Evolutionary conservation across 92 coral and sea anemone genomes (phyloP), one percentile per base, ranked within the genome.

Genomic region (Zoanthus gigantus): DNA sequence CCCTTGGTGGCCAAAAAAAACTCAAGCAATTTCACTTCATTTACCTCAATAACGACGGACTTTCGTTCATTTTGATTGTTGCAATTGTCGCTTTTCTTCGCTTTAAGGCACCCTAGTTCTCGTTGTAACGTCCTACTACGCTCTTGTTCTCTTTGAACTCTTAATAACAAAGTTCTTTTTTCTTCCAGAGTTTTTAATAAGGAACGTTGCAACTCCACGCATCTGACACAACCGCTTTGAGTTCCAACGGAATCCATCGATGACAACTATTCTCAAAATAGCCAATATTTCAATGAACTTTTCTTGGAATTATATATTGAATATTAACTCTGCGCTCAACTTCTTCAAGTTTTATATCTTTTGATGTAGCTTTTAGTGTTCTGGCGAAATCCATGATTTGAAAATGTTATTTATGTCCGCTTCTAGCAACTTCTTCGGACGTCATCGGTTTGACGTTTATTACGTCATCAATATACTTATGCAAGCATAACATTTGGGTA

Each of bases 71-170:
- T 58, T 10, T 3, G 3, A 11, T 32, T 67, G 46, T 45, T 44
- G 13, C 54, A 65, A 6, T 14, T 28, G 83, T 88, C 94, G 18
- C 88, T 74, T 42, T 88, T 90, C 57, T 74, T 78, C 56, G 66
- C 85, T 63, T 79, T 84, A 53, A 57, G 71, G 28, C 86, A 79
- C 68, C 91, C 98, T 46, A 89, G 79, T 71, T 95, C 96, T 48
- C 90, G 84, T 12, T 84, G 45, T 46, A 95, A 89, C 69, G 79
- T 88, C 79, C 89, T 88, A 69, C 45, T 78, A 32, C 89, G 82
- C 52, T 86, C 84, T 47, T 91, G 94, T 68, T 91, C 94, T 30
- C 87, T 84, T 61, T 91, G 92, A 50, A 91, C 78, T 29, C 92
- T 85, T 82, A 88, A 61, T 72, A 91, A 91, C 79, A 88, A 84